Evolutionary conservation across 2,113 vertebrate species (phyloP).

Genomic region (Hyperopisus bebe): DNA sequence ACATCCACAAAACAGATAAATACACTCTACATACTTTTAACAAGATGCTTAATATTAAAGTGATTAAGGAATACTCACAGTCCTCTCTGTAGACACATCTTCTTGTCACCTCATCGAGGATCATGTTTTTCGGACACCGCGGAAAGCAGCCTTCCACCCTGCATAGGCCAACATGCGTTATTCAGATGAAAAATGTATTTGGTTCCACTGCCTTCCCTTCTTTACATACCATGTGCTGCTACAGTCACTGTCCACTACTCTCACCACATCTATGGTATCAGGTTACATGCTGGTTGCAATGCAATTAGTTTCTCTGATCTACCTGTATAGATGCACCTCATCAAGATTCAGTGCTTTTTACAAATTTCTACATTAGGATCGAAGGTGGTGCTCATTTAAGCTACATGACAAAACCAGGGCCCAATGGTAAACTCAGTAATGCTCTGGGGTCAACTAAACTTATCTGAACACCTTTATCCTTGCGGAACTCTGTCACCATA

Average conservation of each 20-base stretch:
- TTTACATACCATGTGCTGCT: background rate
- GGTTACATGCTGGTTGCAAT: background rate
- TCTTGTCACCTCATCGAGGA: conserved; percentile 88
- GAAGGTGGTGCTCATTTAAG: background rate
- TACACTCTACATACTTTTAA: background rate
- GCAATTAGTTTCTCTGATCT: background rate
- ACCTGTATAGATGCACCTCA: background rate
- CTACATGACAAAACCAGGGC: background rate
- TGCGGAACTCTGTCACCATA: background rate
- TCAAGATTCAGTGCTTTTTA: background rate
- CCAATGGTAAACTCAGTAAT: background rate
- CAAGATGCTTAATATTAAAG: background rate
- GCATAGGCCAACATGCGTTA: conserved; percentile 33
- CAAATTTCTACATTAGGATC: background rate
- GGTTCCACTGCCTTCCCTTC: background rate
- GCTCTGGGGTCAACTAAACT: background rate
- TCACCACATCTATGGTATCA: background rate
- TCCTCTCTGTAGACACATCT: conserved; percentile 92
- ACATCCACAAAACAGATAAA: background rate
- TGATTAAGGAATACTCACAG: conserved; percentile 73
- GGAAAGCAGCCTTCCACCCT: conserved; percentile 96
- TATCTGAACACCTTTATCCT: background rate
- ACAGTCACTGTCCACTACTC: background rate
- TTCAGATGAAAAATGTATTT: background rate
- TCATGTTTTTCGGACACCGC: conserved; percentile 85